Base-by-base conservation (phyloP, 2,888 invertebrate species). In the Xestia rhomboidea region DNA sequence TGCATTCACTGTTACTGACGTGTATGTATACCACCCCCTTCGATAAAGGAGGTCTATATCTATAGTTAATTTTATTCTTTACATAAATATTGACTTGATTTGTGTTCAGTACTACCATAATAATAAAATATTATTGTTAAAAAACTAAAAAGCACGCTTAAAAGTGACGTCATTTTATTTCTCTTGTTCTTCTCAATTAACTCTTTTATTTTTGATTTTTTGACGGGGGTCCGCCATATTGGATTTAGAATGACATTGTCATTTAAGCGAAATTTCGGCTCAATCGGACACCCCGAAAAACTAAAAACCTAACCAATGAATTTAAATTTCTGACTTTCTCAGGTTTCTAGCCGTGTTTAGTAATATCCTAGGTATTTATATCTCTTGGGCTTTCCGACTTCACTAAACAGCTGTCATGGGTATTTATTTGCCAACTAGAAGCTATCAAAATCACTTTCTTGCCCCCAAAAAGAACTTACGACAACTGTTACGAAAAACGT, bases 1-100 rank as follows among this genome's bases (percentile, higher is more conserved):
- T 41, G 44, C 46, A 64, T 51, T 38, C 5, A 13, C 77, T 81
- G 81, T 18, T 11, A n/a, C 30, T 81, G 81, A 81, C 81, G 10
- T 77, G 41, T 38, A n/a, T 64, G 41, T n/a, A 41, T 21, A 18
- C 38, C 71, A 30, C 66, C 63, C 68, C 54, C 44, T 72, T 30
- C 6, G 21, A 70, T 63, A 66, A 49, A 44, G 27, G 30, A 60
- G 60, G 18, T 60, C 3, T 57, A 8, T 27, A 18, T 30, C 3
- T 18, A n/a, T n/a, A 18, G 7, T 15, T 30, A 24, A 57, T 30
- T 57, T 60, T 60, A 30, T 60, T 30, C 18, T 60, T 30, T 60
- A 30, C 18, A 60, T 30, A 60, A 60, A 30, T 60, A 15, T 57
- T 57, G 15, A 57, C 6, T 57, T 57, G 13, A 57, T 57, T 57